Conservation (phyloP, 2,888 invertebrate species). For the Ophion ventricosus region DNA sequence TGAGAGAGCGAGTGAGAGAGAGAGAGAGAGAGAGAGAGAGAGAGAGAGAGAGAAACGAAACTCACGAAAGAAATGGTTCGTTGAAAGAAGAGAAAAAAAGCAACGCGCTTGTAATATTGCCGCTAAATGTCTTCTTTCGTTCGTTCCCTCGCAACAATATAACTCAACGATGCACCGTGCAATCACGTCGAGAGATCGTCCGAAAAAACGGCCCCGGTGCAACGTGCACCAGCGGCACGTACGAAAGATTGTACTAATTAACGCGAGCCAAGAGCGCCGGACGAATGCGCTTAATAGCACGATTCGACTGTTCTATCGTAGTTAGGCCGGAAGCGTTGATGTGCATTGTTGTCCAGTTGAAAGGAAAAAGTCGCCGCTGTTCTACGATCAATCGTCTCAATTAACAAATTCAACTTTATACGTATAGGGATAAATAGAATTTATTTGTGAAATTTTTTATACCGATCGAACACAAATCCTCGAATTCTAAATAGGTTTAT, state of each 20-base stretch:
- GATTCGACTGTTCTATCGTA: conserved; percentile 26
- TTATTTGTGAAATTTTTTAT: background rate
- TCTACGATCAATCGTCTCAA: conserved; percentile 79
- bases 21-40: too few species aligned
- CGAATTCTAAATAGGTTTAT: background rate
- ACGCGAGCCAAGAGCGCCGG: conserved; percentile 70
- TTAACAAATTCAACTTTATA: conserved; percentile 66
- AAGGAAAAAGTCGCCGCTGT: conserved; percentile 74
- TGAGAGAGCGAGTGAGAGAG: too few species aligned
- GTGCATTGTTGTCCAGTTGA: conserved; percentile 68
- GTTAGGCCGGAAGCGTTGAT: conserved; percentile 70
- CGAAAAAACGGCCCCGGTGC: conserved; percentile 33
- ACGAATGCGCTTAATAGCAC: conserved; percentile 21
- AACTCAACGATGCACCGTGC: conserved; percentile 40
- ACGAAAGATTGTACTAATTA: conserved; percentile 80
- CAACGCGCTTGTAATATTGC: conserved; percentile 19
- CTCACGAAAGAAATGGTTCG: background rate
- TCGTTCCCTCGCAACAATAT: conserved; percentile 63
- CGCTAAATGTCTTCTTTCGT: conserved; percentile 43
- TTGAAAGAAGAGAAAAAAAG: conserved; percentile 13
- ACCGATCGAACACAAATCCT: background rate
- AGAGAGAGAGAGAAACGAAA: too few species aligned
- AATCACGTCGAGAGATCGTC: conserved; percentile 65
- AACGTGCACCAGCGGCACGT: conserved; percentile 71
- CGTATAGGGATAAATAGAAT: conserved; percentile 19